Evolutionary conservation across 2,888 invertebrate species (phyloP).

Genomic region (Sphaerophoria taeniata): DNA sequence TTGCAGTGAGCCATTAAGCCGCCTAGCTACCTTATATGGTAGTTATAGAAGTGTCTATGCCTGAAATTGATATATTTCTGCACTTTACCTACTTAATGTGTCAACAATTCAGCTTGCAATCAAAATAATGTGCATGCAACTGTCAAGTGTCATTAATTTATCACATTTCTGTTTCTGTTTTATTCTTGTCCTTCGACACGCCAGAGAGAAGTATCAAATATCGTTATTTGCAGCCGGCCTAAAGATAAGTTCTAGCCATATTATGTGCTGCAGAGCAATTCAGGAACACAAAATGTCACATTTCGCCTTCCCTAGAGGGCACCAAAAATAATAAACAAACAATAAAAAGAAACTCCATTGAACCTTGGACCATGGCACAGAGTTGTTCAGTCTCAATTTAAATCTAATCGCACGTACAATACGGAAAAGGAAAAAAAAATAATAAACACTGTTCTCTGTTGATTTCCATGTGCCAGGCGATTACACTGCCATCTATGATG

Average conservation of each 20-base stretch:
- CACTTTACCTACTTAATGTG: constrained; percentile 47
- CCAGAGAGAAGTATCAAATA: constrained; percentile 52
- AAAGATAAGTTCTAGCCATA: constrained; percentile 52
- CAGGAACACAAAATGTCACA: constrained; percentile 1
- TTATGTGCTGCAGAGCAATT: not conserved
- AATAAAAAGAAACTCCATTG: constrained; percentile 35
- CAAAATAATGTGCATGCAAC: constrained; percentile 56
- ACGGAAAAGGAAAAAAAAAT: constrained; percentile 8
- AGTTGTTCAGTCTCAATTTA: constrained; percentile 53
- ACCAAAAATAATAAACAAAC: too few relatives aligned
- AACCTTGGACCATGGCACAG: constrained; percentile 64
- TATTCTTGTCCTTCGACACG: constrained; percentile 53
- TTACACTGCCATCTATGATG: constrained; percentile 57
- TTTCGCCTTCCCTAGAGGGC: not conserved
- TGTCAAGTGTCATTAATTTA: constrained; percentile 65
- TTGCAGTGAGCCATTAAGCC: constrained; percentile 9
- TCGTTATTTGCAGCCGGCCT: constrained; percentile 47
- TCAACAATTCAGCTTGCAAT: constrained; percentile 28
- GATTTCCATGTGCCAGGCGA: constrained; percentile 47
- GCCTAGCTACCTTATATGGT: constrained; percentile 10
- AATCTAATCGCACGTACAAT: constrained; percentile 63
- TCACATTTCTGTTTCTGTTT: constrained; percentile 40
- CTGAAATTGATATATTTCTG: constrained; percentile 22
- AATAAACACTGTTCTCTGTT: constrained; percentile 14
- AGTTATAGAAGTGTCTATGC: not conserved